Evolutionary conservation across 2,113 vertebrate genomes (phyloP).

Genomic region (Nannospalax galili): DNA sequence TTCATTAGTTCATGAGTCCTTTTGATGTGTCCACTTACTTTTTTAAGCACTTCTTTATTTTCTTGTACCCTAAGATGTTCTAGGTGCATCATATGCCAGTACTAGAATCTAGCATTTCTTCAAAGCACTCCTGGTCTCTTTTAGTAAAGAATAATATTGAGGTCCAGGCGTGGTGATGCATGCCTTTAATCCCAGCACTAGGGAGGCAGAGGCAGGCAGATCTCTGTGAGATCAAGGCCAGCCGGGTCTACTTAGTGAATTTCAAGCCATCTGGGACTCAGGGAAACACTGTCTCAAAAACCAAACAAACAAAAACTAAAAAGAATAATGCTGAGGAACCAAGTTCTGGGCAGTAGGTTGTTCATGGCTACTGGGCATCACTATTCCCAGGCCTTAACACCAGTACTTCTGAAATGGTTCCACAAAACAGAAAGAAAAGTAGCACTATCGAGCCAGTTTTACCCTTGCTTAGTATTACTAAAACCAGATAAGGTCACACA

Average conservation of each 20-base stretch:
- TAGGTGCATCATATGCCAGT: neutral
- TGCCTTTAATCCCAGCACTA: too few relatives aligned
- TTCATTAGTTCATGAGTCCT: neutral
- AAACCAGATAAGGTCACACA: neutral
- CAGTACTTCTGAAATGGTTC: neutral
- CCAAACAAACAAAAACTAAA: too few relatives aligned
- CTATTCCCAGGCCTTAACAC: neutral
- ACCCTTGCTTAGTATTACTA: neutral
- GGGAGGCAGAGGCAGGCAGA: too few relatives aligned
- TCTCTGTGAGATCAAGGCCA: too few relatives aligned
- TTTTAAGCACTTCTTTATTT: slow-evolving; percentile 10
- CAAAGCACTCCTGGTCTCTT: neutral
- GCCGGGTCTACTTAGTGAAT: too few relatives aligned
- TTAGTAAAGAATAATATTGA: neutral
- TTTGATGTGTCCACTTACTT: neutral
- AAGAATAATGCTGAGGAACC: neutral
- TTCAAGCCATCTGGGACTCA: too few relatives aligned
- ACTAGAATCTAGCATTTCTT: neutral
- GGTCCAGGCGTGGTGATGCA: too few relatives aligned
- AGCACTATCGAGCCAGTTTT: neutral
- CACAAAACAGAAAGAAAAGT: neutral
- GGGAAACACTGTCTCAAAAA: too few relatives aligned
- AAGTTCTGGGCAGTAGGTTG: neutral
- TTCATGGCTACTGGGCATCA: neutral
- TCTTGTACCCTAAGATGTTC: neutral